A percentile compares a stretch with the other conserved stretches of the same genome.
Conservation (phyloP, 2,797 vertebrate species). For the Spinibarbus caldwelli region DNA sequence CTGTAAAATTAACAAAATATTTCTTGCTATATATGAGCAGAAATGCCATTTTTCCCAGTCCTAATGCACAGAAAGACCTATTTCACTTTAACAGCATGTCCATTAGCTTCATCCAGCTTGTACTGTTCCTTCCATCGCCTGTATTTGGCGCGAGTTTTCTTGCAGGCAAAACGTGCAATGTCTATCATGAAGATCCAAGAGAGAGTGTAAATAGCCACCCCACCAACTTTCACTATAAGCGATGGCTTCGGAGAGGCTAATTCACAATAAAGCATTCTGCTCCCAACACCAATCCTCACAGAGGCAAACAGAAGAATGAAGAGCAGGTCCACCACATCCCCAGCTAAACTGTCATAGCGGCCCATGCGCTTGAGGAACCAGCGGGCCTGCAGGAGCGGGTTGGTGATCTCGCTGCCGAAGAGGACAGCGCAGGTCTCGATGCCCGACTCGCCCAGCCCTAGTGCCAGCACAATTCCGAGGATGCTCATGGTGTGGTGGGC, state of each 20-base stretch:
- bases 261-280: slow-evolving; percentile 88
- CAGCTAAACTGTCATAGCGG: slow-evolving; percentile 81
- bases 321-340: slow-evolving; percentile 89
- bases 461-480: slow-evolving; percentile 81
- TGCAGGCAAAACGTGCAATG: slow-evolving; percentile 88
- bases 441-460: slow-evolving; percentile 85
- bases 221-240: slow-evolving; percentile 86
- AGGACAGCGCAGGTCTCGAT: slow-evolving; percentile 90
- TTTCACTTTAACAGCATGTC: slow-evolving; percentile 55
- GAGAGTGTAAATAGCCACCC: slow-evolving; percentile 87
- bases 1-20: background rate
- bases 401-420: slow-evolving; percentile 95
- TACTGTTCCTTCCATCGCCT: slow-evolving; percentile 78
- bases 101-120: slow-evolving; percentile 54
- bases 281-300: slow-evolving; percentile 89
- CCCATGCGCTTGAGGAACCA: slow-evolving; percentile 93
- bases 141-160: slow-evolving; percentile 86
- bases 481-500: slow-evolving; percentile 91
- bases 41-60: background rate
- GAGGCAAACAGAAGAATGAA: slow-evolving; percentile 87
- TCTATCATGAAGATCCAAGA: slow-evolving; percentile 96
- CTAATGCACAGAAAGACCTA: slow-evolving; percentile 39
- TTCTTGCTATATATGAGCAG: background rate
- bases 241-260: slow-evolving; percentile 83
- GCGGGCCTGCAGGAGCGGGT: slow-evolving; percentile 92